Evolutionary conservation across 2,888 invertebrate genomes (phyloP), one percentile per base, ranked within the genome.

Genomic region (Nebria salina): DNA sequence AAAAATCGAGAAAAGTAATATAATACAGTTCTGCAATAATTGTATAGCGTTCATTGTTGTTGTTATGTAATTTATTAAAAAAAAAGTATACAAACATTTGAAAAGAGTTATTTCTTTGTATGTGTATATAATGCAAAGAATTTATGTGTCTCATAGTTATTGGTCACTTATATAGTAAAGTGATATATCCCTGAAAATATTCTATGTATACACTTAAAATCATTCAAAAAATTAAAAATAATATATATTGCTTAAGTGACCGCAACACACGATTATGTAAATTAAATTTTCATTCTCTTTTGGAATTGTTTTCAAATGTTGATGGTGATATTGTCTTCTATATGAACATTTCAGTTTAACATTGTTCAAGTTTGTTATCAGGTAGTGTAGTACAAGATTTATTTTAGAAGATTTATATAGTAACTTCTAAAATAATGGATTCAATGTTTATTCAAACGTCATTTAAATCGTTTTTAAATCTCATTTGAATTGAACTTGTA

Each of bases 1-100:
- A 43, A 74, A 65, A 66, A 41, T 42, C 80, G 70, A 72, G 68
- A 79, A 74, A 79, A 66, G 73, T 75, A 80, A 72, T 65, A 78
- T 80, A 75, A 80, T 80, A 80, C 80, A 80, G 80, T 80, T 80
- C 75, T 80, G 80, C 80, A 80, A 80, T 80, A 75, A 80, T 80
- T 80, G 80, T 80, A 80, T 80, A 80, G 80, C 75, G 75, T 80
- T 80, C 75, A 75, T 72, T 80, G 80, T 80, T 80, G 80, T 80
- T 80, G 75, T 80, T 80, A 80, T 80, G 80, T 80, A 80, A 80
- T 75, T 75, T 80, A 80, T 75, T 80, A 41, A 26, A 72, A 34
- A 20, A 20, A n/a, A 73, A 68, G 26, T 70, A 70, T 42, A 73
- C 20, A 73, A 41, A 73, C 25, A 34, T 25, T 70, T 70, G 42